Evolutionary conservation across 2,797 vertebrate genomes (phyloP), one percentile per base, ranked within the genome.

Genomic region (Coracias cyanogaster): DNA sequence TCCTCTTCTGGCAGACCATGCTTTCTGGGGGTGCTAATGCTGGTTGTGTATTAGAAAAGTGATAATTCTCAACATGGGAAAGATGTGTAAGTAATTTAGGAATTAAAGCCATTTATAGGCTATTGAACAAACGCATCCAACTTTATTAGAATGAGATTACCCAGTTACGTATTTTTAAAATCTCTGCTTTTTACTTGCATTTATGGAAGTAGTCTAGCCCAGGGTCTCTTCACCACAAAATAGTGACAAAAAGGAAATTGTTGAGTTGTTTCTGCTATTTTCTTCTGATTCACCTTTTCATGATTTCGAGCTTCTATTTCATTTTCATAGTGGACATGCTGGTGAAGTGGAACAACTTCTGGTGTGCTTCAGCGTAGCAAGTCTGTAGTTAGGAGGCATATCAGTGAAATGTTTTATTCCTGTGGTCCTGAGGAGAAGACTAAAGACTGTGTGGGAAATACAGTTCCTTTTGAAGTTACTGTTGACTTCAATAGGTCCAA

Each of bases 31-130:
- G 94, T 52, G 84, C 78, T 96, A 67, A 96, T 91, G 74, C 64
- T 92, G 48, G 33, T 77, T 74, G 33, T 89, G 29, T 89, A 46
- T 64, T 61, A 94, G 61, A 74, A 71, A 89, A 95, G 67, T 93
- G 86, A 87, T 82, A 83, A 82, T 52, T 91, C 57, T 74, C 74
- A 94, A 43, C 74, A 57, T 65, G 67, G 76, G 78, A 71, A 93
- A 89, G 60, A 96, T 87, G 81, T 73, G 48, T 25, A 77, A 93
- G 86, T 96, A 92, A 93, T 92, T 96, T 93, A 73, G 94, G 69
- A 96, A 94, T 92, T 84, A 90, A 76, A 73, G 73, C 54, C 55
- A 86, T 93, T 84, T 91, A 48, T 90, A 93, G 54, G 25, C 82
- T 93, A 28, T 88, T 72, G 64, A 77, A n/a, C 35, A 89, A 94